These are phyloP conservation scores for Vultur gryphus DNA, from an alignment of 2,797 vertebrate genomes.

Conservation along the genomic window DNA sequence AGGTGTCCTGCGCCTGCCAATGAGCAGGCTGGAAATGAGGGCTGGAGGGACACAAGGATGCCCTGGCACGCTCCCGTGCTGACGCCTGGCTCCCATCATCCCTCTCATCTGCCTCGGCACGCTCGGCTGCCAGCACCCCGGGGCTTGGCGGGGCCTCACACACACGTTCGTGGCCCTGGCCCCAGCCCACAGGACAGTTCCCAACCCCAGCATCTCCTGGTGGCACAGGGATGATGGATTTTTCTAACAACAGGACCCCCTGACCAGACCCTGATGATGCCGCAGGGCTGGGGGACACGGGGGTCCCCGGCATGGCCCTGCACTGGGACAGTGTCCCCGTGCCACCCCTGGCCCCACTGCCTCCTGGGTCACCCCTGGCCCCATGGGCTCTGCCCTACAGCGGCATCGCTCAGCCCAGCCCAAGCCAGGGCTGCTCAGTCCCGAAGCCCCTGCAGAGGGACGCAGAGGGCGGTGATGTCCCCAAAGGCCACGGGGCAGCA, in stretches of 20 bases:
- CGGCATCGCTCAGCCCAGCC: neutral
- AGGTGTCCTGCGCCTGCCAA: neutral
- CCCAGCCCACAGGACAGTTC: neutral
- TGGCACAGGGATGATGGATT: neutral
- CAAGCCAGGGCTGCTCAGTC: neutral
- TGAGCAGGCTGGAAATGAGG: neutral
- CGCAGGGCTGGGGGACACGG: neutral
- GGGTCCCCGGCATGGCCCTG: neutral
- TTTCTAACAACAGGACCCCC: neutral
- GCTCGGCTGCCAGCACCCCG: accelerated
- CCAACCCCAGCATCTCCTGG: neutral
- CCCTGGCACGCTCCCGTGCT: accelerated
- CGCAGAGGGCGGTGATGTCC: accelerated
- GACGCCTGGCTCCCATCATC: neutral
- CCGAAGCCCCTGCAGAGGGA: neutral
- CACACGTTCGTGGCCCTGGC: accelerated
- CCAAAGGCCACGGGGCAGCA: accelerated
- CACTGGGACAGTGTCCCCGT: neutral
- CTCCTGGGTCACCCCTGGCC: neutral
- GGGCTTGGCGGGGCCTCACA: neutral
- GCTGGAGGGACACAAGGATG: neutral
- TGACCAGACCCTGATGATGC: neutral
- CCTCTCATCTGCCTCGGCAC: accelerated
- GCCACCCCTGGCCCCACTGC: neutral
- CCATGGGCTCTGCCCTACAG: accelerated